Conservation (phyloP, 2,888 invertebrate species). For the Nudaria mundana region DNA sequence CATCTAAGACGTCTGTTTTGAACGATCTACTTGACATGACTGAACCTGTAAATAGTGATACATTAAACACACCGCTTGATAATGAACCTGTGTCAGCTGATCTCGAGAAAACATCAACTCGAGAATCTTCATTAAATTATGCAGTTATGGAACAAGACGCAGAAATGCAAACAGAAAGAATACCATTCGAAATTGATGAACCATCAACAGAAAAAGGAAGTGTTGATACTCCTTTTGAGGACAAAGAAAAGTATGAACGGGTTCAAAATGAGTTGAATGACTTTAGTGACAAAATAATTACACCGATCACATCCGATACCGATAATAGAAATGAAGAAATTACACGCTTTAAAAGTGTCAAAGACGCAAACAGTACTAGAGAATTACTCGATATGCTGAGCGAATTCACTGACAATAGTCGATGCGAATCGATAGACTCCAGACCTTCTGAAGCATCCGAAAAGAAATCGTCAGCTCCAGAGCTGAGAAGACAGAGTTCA, state of each 20-base stretch:
- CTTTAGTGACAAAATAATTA: background rate
- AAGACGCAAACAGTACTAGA: constrained; percentile 53
- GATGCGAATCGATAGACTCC: constrained; percentile 16
- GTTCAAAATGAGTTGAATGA: background rate
- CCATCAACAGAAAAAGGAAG: constrained; percentile 7
- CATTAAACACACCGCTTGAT: background rate
- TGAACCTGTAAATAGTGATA: constrained; percentile 3
- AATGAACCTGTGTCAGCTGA: background rate
- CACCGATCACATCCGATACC: background rate
- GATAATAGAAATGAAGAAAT: background rate
- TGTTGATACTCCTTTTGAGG: constrained; percentile 1
- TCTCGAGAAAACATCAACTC: too few species aligned
- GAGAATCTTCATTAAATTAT: background rate
- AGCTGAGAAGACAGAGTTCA: constrained; percentile 37
- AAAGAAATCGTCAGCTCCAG: constrained; percentile 23
- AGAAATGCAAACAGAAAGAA: constrained; percentile 1
- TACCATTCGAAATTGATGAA: background rate
- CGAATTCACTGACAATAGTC: constrained; percentile 48
- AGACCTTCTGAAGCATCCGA: constrained; percentile 7
- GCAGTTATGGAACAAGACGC: background rate
- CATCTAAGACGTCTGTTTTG: constrained; percentile 29
- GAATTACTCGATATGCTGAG: constrained; percentile 59
- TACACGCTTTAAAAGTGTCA: constrained; percentile 27
- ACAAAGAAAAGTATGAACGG: background rate
- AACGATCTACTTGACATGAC: constrained; percentile 55